These are phyloP conservation scores for Tetanocera ferruginea DNA, from an alignment of 2,888 invertebrate genomes.

Conservation along the genomic window DNA sequence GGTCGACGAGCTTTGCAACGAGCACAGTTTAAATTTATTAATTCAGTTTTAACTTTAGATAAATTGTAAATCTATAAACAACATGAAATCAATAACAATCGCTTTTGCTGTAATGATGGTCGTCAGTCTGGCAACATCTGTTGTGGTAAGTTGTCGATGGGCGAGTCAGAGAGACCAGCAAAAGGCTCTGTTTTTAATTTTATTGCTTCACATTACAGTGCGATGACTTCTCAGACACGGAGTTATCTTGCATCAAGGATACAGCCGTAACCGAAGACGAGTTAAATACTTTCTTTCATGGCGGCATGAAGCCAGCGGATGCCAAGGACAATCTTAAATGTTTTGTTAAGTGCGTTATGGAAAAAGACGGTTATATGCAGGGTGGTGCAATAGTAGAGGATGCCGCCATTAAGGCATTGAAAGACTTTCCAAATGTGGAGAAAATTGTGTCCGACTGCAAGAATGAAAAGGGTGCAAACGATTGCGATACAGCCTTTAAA, in stretches of 20 bases:
- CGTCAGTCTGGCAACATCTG: background rate
- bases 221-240: background rate
- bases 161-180: background rate
- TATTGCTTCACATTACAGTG: too few relatives aligned
- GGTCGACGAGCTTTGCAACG: background rate
- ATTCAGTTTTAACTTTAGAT: too few relatives aligned
- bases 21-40: background rate
- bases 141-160: background rate
- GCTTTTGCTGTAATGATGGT: background rate
- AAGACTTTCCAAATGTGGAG: conserved; percentile 51
- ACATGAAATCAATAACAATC: background rate
- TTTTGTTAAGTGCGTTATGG: conserved; percentile 61
- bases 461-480: conserved; percentile 56
- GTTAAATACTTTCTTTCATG: conserved; percentile 50
- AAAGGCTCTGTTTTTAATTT: background rate
- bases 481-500: conserved; percentile 63
- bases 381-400: conserved; percentile 57
- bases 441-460: conserved; percentile 58
- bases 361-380: conserved; percentile 58
- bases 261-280: conserved; percentile 52
- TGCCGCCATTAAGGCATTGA: conserved; percentile 47
- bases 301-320: conserved; percentile 50
- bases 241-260: conserved; percentile 54
- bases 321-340: conserved; percentile 60
- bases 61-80: background rate